Evolutionary conservation across 1,140 invertebrate species (phyloP), one percentile per base, ranked within the genome.

Genomic region (Lycorma delicatula): DNA sequence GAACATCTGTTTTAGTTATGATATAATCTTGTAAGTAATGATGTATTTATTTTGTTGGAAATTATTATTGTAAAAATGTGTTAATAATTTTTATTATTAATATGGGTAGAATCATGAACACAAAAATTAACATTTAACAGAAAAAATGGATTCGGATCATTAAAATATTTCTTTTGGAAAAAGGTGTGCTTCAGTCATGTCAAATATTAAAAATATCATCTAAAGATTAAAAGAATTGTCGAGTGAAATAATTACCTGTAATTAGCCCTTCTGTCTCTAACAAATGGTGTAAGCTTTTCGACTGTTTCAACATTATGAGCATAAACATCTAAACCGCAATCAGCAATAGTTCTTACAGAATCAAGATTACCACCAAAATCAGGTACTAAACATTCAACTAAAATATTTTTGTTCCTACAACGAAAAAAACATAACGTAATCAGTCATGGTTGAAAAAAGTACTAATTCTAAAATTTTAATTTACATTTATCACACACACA

Each of bases 301-400:
- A 90, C 86, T 72, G 96, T 98, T 80, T 99, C 97, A 54, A 98
- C 87, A 72, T 98, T 98, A 70, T 98, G 95, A 0, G 96, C 94
- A 78, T 89, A 97, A 29, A 97, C 93, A 76, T 98, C 92, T 1
- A 97, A 73, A 0, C 91, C 91, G 49, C 87, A 88, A 12, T 79
- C 70, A 0, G 87, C 91, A 51, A 99, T 85, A 0, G 71, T 83
- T 68, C 80, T 77, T 1, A 98, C 83, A 68, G 81, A 81, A 13
- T 83, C 74, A 54, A 83, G 65, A 70, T 97, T 80, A 3, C 95
- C 97, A 57, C 85, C 72, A 73, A 99, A 99, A 74, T 99, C 97
- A 27, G 96, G 95, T 22, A 96, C 93, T 31, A 99, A 74, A 66
- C 96, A 98, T 77, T 99, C 97, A 3, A 99, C 93, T 59, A 98